These are phyloP conservation scores for Paramuricea clavata DNA, from an alignment of 92 coral and sea anemone species.

Conservation along the genomic window DNA sequence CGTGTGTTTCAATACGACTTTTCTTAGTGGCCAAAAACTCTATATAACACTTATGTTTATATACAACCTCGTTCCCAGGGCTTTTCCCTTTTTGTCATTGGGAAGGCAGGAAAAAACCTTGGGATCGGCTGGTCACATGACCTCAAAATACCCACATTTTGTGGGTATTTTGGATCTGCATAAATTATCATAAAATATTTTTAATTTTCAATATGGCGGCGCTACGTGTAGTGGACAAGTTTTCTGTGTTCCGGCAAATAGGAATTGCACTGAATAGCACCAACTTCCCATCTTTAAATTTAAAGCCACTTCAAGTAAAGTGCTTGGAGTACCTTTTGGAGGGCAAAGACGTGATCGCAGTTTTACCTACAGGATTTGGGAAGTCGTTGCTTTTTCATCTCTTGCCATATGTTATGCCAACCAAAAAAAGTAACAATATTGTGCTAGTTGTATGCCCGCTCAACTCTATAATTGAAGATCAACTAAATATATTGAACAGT, in stretches of 20 bases:
- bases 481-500: constrained; percentile 60
- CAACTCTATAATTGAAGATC: constrained; percentile 75
- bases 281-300: constrained; percentile 60
- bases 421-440: constrained; percentile 64
- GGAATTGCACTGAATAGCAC: constrained; percentile 38
- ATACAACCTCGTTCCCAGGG: constrained; percentile 16
- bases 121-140: constrained; percentile 62
- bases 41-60: too few species aligned
- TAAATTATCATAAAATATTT: neutral
- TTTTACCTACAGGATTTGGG: constrained; percentile 76
- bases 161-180: constrained; percentile 29
- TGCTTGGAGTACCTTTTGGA: constrained; percentile 70
- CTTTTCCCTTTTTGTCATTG: neutral
- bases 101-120: neutral
- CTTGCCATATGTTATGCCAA: constrained; percentile 66
- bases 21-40: too few species aligned
- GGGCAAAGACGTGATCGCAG: constrained; percentile 65
- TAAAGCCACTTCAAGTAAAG: constrained; percentile 70
- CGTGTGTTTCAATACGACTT: too few species aligned
- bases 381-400: constrained; percentile 76
- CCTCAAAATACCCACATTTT: constrained; percentile 49
- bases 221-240: constrained; percentile 59
- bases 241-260: neutral
- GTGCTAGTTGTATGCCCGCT: constrained; percentile 72
- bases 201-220: constrained; percentile 61